phyloP scores from a whole-genome alignment of 2,888 invertebrate genomes.

The Chesias legatella region DNA sequence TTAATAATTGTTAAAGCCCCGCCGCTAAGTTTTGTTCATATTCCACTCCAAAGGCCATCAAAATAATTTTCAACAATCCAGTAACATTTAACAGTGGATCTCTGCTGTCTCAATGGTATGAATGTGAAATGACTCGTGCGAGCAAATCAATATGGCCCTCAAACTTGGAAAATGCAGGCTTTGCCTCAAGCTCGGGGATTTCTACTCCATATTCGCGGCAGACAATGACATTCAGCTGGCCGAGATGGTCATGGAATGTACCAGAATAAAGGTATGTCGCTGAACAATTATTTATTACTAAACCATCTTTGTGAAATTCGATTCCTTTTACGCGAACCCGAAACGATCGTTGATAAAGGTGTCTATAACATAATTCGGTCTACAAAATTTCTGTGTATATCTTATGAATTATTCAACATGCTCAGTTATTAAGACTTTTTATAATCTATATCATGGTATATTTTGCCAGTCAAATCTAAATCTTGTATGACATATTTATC shows the following conservation, averaged over 20 bases:
- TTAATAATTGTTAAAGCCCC: too few species aligned
- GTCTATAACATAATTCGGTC: too few species aligned
- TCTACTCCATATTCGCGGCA: constrained; percentile 75
- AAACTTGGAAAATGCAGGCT: constrained; percentile 78
- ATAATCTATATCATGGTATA: too few species aligned
- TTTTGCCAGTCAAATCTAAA: too few species aligned
- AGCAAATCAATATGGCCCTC: constrained; percentile 77
- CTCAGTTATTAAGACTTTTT: too few species aligned
- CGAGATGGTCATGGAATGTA: constrained; percentile 77
- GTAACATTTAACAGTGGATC: not conserved
- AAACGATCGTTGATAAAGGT: too few species aligned
- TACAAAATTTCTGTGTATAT: too few species aligned
- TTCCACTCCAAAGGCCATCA: not conserved
- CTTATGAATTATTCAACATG: too few species aligned
- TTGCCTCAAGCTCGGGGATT: constrained; percentile 77
- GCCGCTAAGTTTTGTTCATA: not conserved
- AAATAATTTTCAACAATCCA: not conserved
- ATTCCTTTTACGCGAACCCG: too few species aligned
- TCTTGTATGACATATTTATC: too few species aligned
- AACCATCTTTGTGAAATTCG: too few species aligned
- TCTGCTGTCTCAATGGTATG: constrained; percentile 46
- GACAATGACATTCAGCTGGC: constrained; percentile 72
- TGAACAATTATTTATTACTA: constrained; percentile 1
- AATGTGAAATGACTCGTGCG: constrained; percentile 55
- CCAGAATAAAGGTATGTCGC: constrained; percentile 64